These are phyloP conservation scores for Acyrthosiphon pisum DNA, from an alignment of 1,140 invertebrate species.

Conservation along the genomic window DNA sequence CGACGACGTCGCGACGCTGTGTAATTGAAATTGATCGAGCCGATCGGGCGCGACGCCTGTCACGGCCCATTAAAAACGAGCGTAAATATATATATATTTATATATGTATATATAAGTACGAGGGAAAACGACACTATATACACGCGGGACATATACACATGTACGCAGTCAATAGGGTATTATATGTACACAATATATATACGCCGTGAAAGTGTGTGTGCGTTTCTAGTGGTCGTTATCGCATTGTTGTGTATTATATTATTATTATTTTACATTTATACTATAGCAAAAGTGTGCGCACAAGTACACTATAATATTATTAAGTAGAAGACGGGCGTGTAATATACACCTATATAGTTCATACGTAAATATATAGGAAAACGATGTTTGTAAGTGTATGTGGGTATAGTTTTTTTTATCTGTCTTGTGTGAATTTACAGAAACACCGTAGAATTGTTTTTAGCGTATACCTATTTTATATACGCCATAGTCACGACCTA, in stretches of 20 bases:
- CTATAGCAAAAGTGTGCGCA: background rate
- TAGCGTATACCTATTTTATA: background rate
- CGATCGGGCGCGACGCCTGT: conserved; percentile 55
- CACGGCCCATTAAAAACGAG: conserved; percentile 54
- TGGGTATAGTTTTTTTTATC: background rate
- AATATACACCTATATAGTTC: background rate
- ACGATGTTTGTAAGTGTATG: background rate
- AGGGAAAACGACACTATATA: conserved; percentile 40
- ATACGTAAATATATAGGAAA: background rate
- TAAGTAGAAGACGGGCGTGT: background rate
- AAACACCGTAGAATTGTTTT: background rate
- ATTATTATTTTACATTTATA: conserved; percentile 2
- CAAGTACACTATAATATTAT: background rate
- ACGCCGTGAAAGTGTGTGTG: background rate
- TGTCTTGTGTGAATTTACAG: background rate
- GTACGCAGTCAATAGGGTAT: background rate
- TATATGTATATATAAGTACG: background rate
- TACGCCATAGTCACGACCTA: background rate
- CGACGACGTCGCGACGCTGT: conserved; percentile 45
- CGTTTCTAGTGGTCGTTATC: conserved; percentile 40
- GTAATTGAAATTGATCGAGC: conserved; percentile 56
- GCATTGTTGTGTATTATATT: background rate
- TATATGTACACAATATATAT: background rate
- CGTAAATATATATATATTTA: background rate
- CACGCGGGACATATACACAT: background rate